Evolutionary conservation across 2,888 invertebrate genomes (phyloP).

Genomic region (Halictus ligatus): DNA sequence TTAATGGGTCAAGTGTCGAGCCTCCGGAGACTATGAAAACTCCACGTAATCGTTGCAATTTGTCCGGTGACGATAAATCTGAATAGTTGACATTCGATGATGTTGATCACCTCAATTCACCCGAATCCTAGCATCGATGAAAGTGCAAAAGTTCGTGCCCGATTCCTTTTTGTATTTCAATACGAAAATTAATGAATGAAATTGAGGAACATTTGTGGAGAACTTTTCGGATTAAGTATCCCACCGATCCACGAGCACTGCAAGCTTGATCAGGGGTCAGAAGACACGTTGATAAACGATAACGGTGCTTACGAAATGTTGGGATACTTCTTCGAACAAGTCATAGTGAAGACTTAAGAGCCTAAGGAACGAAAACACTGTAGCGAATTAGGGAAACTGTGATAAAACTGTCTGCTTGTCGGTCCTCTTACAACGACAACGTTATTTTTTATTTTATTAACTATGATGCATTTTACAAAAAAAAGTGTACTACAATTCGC

Average conservation of each 20-base stretch:
- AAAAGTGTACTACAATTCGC: background rate
- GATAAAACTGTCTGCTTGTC: background rate
- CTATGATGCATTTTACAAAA: background rate
- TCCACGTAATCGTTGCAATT: background rate
- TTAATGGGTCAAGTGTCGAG: background rate
- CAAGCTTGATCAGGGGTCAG: conserved; percentile 3
- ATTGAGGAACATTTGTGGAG: background rate
- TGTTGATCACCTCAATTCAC: background rate
- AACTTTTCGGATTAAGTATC: background rate
- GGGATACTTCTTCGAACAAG: background rate
- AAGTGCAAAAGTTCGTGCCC: no score
- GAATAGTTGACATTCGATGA: background rate
- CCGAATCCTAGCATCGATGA: background rate
- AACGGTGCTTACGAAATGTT: background rate
- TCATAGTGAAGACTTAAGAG: background rate
- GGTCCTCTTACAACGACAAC: background rate
- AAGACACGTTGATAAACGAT: conserved; percentile 9
- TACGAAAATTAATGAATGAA: background rate
- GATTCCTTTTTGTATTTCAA: no score
- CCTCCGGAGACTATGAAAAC: background rate
- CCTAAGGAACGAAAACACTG: background rate
- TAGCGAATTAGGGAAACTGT: background rate
- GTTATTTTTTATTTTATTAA: background rate
- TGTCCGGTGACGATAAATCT: background rate
- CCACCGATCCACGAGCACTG: background rate